These are phyloP conservation scores for Chlorops oryzae DNA, from an alignment of 1,140 invertebrate species.

Conservation along the genomic window DNA sequence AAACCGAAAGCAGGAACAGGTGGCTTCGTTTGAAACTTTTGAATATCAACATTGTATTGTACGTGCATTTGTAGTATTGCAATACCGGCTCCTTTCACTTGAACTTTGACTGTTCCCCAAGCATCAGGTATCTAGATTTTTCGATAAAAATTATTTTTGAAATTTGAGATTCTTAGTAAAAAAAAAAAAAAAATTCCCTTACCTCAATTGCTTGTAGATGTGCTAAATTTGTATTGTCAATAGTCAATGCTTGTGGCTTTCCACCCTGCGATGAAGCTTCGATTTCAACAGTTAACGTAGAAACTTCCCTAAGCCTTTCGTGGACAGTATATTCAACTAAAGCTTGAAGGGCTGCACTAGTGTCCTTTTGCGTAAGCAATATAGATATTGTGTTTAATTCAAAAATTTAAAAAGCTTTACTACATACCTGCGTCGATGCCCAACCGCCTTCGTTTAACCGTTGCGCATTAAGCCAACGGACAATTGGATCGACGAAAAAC, in stretches of 20 bases:
- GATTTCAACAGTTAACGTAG: constrained; percentile 69
- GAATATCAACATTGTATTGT: constrained; percentile 89
- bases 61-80: constrained; percentile 89
- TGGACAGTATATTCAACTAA: constrained; percentile 84
- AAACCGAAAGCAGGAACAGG: constrained; percentile 73
- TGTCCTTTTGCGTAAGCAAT: constrained; percentile 54
- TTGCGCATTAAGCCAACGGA: constrained; percentile 89
- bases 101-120: constrained; percentile 86
- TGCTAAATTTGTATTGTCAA: constrained; percentile 71
- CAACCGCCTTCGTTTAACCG: constrained; percentile 87
- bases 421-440: constrained; percentile 75
- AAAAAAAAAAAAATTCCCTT: constrained; percentile 20
- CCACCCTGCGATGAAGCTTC: constrained; percentile 79
- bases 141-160: too few species aligned
- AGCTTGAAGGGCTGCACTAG: constrained; percentile 81
- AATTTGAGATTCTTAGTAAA: too few species aligned
- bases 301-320: constrained; percentile 81
- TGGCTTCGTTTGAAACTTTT: constrained; percentile 77
- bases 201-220: constrained; percentile 69
- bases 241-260: constrained; percentile 58
- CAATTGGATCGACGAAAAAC: constrained; percentile 73
- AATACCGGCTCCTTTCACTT: constrained; percentile 83
- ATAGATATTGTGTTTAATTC: constrained; percentile 48
- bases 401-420: constrained; percentile 41
- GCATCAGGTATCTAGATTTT: constrained; percentile 80